Percentiles rank a stretch among this genome's conserved stretches.
phyloP scores from a whole-genome alignment of 1,140 invertebrate genomes.

The Carposina sasakii region DNA sequence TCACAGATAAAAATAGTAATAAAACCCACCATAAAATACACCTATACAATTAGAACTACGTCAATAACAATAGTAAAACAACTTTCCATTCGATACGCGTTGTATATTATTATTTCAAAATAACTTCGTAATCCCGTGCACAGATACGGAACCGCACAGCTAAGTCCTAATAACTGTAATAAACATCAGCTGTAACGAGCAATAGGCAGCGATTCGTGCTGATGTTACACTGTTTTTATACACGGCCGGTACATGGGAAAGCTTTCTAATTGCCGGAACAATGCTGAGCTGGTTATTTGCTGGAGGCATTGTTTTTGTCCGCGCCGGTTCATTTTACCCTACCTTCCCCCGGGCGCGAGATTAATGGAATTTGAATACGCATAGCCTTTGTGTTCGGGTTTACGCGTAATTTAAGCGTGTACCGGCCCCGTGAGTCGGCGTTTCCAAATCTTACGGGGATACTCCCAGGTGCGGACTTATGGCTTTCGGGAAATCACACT shows the following conservation, averaged over 20 bases:
- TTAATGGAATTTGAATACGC: conserved; percentile 72
- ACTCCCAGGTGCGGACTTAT: conserved; percentile 52
- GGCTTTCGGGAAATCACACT: no score
- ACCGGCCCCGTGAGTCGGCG: conserved; percentile 61
- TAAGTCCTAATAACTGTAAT: conserved; percentile 70
- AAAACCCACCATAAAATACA: no score
- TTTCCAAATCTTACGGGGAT: conserved; percentile 57
- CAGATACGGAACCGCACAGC: conserved; percentile 60
- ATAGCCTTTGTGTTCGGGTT: conserved; percentile 70
- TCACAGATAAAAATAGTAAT: no score
- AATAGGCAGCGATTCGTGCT: conserved; percentile 70
- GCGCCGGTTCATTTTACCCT: conserved; percentile 68
- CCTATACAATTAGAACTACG: no score
- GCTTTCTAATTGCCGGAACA: conserved; percentile 72
- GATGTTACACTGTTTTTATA: conserved; percentile 72
- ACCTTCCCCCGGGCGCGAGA: conserved; percentile 59
- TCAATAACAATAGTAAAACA: no score
- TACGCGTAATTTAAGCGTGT: conserved; percentile 69
- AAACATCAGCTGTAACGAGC: conserved; percentile 70
- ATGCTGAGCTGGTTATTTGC: conserved; percentile 71
- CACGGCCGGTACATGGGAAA: conserved; percentile 70
- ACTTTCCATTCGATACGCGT: no score
- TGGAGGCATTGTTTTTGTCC: conserved; percentile 71
- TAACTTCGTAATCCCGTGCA: no score
- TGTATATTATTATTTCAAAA: no score